phyloP scores from a whole-genome alignment of 2,113 vertebrate genomes.

The Procavia capensis region DNA sequence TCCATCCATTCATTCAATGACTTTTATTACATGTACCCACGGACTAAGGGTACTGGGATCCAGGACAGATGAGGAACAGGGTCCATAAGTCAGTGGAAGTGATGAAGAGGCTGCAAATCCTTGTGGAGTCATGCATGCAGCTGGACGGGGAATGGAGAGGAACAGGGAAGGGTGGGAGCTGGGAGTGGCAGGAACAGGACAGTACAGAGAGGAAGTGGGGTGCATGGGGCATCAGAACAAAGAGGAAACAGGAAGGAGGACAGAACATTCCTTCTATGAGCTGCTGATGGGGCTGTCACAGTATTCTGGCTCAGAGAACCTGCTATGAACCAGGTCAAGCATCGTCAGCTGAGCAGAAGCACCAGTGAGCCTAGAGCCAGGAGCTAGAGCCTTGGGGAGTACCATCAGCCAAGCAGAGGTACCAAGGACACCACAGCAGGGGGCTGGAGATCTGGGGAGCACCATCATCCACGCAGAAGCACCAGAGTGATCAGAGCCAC shows the following conservation, averaged over 20 bases:
- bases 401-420: neutral
- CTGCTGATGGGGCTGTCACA: neutral
- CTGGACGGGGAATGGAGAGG: too few species aligned
- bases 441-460: neutral
- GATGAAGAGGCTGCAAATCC: neutral
- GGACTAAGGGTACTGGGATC: neutral
- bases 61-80: neutral
- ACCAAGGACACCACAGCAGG: neutral
- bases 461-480: neutral
- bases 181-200: neutral
- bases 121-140: neutral
- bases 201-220: neutral
- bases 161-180: neutral
- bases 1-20: neutral
- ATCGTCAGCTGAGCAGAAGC: neutral
- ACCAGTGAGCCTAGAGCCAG: neutral
- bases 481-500: neutral
- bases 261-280: neutral
- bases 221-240: neutral
- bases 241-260: neutral
- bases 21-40: too few species aligned
- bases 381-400: neutral
- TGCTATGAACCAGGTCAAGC: neutral
- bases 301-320: neutral
- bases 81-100: neutral